These are phyloP conservation scores for Herpailurus yagouaroundi DNA, from an alignment of 2,113 vertebrate species.

Conservation along the genomic window DNA sequence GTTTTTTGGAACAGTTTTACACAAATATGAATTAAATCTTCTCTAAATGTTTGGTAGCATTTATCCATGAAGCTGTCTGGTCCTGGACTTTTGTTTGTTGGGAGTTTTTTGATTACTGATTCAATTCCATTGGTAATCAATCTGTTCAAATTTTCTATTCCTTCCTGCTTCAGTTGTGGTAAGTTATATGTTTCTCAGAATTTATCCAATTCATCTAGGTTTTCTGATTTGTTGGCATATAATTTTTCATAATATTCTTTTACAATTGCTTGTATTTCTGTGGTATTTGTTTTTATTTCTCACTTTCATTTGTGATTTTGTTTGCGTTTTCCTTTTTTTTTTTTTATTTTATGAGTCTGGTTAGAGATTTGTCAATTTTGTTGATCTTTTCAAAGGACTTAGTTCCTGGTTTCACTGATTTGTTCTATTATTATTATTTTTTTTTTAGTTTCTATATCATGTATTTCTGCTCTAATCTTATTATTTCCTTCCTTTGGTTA, in stretches of 20 bases:
- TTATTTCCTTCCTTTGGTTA: neutral
- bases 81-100: neutral
- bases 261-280: neutral
- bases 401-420: neutral
- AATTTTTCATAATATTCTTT: neutral
- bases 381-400: neutral
- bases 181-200: neutral
- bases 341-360: neutral
- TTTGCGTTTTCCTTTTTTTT: neutral
- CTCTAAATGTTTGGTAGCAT: neutral
- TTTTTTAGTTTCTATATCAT: neutral
- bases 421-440: neutral
- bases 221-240: neutral
- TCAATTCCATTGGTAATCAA: neutral
- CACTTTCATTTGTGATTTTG: neutral
- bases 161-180: neutral
- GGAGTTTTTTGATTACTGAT: neutral
- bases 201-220: neutral
- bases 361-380: neutral
- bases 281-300: neutral
- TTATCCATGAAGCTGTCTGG: neutral
- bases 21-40: neutral
- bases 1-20: neutral
- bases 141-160: neutral
- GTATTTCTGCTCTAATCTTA: neutral